Percentiles rank a stretch among this genome's conserved stretches.
These are phyloP conservation scores for Saturnia pavonia DNA, from an alignment of 2,888 invertebrate genomes.

Conservation along the genomic window DNA sequence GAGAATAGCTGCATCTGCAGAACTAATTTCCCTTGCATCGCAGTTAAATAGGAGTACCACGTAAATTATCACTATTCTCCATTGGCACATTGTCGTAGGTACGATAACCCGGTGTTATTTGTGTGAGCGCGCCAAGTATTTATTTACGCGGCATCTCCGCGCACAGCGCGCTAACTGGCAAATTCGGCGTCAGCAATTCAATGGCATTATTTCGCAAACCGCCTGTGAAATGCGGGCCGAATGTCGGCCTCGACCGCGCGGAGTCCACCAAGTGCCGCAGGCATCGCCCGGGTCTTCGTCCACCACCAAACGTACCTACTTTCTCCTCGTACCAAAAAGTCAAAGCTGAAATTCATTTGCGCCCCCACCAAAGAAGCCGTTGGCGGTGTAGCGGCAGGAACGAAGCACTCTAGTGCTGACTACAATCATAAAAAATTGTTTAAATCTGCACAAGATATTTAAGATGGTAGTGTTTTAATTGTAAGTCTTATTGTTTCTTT, in stretches of 20 bases:
- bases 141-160: constrained; percentile 75
- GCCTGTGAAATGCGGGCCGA: constrained; percentile 66
- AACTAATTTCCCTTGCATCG: constrained; percentile 58
- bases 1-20: constrained; percentile 48
- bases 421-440: constrained; percentile 7
- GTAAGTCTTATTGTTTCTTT: neutral
- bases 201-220: constrained; percentile 76
- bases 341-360: constrained; percentile 36
- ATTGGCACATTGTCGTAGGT: constrained; percentile 74
- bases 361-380: constrained; percentile 34
- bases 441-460: neutral
- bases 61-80: constrained; percentile 71
- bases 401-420: constrained; percentile 9
- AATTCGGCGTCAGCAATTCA: constrained; percentile 62
- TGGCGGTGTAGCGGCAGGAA: constrained; percentile 8
- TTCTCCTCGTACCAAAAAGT: constrained; percentile 71
- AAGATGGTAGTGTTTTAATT: neutral
- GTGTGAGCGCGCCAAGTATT: constrained; percentile 57
- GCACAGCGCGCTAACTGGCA: constrained; percentile 62
- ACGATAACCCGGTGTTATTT: constrained; percentile 47
- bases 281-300: constrained; percentile 59
- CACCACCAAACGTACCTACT: constrained; percentile 67
- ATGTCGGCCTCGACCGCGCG: constrained; percentile 76
- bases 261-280: constrained; percentile 61
- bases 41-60: constrained; percentile 59